Percentiles rank a stretch among this genome's conserved stretches.
Evolutionary conservation across 2,888 invertebrate genomes (phyloP).

Genomic region (Unio delphinus): DNA sequence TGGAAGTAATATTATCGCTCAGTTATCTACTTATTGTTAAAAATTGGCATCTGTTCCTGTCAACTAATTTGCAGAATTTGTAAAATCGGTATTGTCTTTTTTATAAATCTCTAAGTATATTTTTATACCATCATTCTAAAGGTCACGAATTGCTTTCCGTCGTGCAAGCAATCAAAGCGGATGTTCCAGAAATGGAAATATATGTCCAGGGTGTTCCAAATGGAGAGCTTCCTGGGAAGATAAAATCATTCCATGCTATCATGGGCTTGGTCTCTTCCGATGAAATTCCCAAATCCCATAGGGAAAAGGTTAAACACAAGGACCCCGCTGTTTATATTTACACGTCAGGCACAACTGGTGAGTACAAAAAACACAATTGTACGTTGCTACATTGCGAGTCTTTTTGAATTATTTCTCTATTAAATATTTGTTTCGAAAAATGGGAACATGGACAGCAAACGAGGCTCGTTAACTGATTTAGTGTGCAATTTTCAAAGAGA

Average conservation of each 20-base stretch:
- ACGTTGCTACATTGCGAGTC: no score
- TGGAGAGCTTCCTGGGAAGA: constrained; percentile 23
- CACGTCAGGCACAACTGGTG: constrained; percentile 79
- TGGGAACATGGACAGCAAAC: no score
- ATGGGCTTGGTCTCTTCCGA: constrained; percentile 33
- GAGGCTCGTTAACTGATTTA: no score
- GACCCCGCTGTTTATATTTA: constrained; percentile 87
- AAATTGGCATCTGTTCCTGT: no score
- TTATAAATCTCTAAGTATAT: not conserved
- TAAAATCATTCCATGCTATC: constrained; percentile 42
- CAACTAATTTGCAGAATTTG: no score
- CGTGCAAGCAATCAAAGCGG: constrained; percentile 43
- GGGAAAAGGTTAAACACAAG: constrained; percentile 22
- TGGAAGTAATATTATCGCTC: no score
- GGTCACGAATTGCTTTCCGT: constrained; percentile 48
- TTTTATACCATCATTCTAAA: constrained; percentile 13
- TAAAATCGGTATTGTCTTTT: not conserved
- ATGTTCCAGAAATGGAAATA: constrained; percentile 38
- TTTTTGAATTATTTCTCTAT: no score
- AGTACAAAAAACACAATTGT: no score
- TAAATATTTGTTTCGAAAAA: no score
- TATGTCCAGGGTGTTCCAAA: constrained; percentile 38
- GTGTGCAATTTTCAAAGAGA: no score
- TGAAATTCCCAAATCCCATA: constrained; percentile 24
- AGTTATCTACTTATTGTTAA: no score